phyloP scores from a whole-genome alignment of 2,797 vertebrate species.

The Pelobates cultripes region DNA sequence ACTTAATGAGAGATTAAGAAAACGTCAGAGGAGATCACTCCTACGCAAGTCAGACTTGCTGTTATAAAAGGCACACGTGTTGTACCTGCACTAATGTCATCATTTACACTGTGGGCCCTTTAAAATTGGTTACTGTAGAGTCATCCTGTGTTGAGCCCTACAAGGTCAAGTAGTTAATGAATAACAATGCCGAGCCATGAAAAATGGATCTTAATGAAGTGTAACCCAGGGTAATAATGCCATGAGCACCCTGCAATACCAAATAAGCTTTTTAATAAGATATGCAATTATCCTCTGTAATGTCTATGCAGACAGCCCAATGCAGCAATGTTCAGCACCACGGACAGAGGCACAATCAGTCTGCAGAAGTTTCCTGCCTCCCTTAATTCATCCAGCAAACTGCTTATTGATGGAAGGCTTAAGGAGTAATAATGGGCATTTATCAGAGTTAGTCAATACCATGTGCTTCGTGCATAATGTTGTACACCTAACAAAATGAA shows the following conservation, averaged over 20 bases:
- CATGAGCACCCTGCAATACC: conserved; percentile 78
- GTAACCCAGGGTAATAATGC: conserved; percentile 77
- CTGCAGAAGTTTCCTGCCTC: conserved; percentile 39
- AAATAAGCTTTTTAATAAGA: conserved; percentile 85
- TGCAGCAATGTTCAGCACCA: conserved; percentile 60
- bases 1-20: neutral
- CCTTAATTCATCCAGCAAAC: conserved; percentile 41
- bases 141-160: conserved; percentile 67
- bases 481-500: conserved; percentile 50
- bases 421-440: conserved; percentile 59
- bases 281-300: conserved; percentile 81
- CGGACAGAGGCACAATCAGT: conserved; percentile 30
- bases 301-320: conserved; percentile 44
- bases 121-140: conserved; percentile 15
- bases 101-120: conserved; percentile 7
- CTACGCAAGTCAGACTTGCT: neutral
- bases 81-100: neutral
- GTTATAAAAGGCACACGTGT: neutral
- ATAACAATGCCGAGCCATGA: conserved; percentile 66
- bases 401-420: conserved; percentile 53
- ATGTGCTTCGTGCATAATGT: conserved; percentile 47
- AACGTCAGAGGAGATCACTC: neutral
- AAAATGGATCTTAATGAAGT: conserved; percentile 85
- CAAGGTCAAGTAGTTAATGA: conserved; percentile 70
- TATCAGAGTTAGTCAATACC: conserved; percentile 60